A percentile compares a stretch with the other conserved stretches of the same genome.
Evolutionary conservation across 2,797 vertebrate species (phyloP).

Genomic region (Knipowitschia caucasica): DNA sequence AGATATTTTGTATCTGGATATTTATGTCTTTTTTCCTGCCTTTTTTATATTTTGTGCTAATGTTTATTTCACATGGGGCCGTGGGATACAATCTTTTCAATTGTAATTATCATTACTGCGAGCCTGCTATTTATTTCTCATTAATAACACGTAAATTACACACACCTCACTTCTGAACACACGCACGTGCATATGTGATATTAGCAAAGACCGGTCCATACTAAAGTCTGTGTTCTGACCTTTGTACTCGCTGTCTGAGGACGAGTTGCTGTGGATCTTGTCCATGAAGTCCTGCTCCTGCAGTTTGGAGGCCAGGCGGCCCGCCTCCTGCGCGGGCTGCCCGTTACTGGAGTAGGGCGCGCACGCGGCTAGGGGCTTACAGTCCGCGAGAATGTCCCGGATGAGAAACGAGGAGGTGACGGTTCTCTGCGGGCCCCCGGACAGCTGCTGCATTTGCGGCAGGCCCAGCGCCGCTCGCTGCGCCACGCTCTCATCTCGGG

Average conservation of each 20-base stretch:
- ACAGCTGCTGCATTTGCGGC: conserved; percentile 86
- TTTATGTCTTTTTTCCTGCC: too few relatives aligned
- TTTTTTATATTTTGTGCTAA: too few relatives aligned
- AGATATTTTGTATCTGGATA: too few relatives aligned
- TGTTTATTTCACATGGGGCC: too few relatives aligned
- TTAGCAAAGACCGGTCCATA: too few relatives aligned
- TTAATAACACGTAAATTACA: too few relatives aligned
- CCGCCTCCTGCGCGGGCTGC: conserved; percentile 84
- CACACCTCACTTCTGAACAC: too few relatives aligned
- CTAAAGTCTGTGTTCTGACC: conserved; percentile 81
- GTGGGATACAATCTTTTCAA: too few relatives aligned
- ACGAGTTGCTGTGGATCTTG: conserved; percentile 88
- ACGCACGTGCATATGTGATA: too few relatives aligned
- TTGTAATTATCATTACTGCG: too few relatives aligned
- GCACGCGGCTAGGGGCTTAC: conserved; percentile 93
- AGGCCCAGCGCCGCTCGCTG: conserved; percentile 81
- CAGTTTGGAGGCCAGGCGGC: conserved; percentile 82
- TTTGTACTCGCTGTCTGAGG: conserved; percentile 97
- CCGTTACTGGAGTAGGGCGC: conserved; percentile 95
- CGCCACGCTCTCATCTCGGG: conserved; percentile 80
- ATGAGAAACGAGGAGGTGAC: conserved; percentile 98
- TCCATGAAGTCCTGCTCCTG: conserved; percentile 89
- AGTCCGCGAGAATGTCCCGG: conserved; percentile 96
- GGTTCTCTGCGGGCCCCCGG: conserved; percentile 89
- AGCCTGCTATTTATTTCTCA: too few relatives aligned